Percentiles rank a stretch among this genome's conserved stretches.
Conservation (phyloP, 2,888 invertebrate genomes). For the Molorchus minor region DNA sequence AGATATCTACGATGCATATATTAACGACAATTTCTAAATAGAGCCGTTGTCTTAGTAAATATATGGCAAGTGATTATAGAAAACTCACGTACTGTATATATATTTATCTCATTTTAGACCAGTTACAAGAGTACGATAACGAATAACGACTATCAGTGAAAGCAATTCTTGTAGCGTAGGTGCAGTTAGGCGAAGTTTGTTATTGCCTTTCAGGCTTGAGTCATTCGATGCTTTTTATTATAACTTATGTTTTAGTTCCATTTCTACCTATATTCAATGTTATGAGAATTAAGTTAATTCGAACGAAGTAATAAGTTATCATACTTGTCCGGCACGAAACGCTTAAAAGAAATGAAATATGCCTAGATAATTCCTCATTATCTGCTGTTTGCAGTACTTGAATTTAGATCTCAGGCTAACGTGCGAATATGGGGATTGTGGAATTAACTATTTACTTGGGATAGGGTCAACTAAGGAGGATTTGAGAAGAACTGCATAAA, state of each 20-base stretch:
- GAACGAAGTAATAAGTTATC: conserved; percentile 36
- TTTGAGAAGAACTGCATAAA: no score
- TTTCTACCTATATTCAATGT: conserved; percentile 41
- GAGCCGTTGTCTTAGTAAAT: conserved; percentile 55
- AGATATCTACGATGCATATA: conserved; percentile 54
- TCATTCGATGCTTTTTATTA: conserved; percentile 36
- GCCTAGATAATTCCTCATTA: no score
- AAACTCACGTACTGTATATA: conserved; percentile 5
- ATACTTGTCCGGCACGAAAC: conserved; percentile 37
- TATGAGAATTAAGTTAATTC: conserved; percentile 38
- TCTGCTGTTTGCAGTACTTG: no score
- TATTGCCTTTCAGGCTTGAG: conserved; percentile 44
- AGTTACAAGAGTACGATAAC: conserved; percentile 32
- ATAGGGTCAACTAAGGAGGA: no score
- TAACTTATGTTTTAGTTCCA: conserved; percentile 39
- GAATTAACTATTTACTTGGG: no score
- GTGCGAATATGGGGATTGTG: no score
- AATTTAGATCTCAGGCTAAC: no score
- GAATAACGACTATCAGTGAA: conserved; percentile 38
- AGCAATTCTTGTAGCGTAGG: conserved; percentile 27
- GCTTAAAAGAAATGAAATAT: conserved; percentile 35
- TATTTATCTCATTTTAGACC: conserved; percentile 29
- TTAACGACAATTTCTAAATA: conserved; percentile 58
- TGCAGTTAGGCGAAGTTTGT: conserved; percentile 42
- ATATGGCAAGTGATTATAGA: conserved; percentile 18